These are phyloP conservation scores for Mellivora capensis DNA, from an alignment of 2,113 vertebrate species.

Conservation along the genomic window DNA sequence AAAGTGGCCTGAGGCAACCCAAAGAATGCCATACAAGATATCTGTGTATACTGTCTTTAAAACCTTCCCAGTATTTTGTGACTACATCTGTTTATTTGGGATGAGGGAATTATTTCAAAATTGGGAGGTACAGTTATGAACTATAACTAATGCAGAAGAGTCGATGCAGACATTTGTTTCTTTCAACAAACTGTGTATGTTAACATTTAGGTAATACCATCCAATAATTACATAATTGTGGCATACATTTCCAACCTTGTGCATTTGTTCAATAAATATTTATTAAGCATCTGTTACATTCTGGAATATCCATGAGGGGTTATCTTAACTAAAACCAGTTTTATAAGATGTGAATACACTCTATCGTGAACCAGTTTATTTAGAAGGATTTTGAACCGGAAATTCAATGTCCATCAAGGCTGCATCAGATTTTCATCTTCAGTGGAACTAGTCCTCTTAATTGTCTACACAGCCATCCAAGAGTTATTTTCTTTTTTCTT, in stretches of 20 bases:
- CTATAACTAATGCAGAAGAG: neutral
- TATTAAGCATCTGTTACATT: neutral
- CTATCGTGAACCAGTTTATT: neutral
- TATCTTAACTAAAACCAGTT: neutral
- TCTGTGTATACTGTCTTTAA: neutral
- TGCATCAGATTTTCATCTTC: neutral
- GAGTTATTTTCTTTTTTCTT: neutral
- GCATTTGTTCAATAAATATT: neutral
- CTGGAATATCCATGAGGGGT: neutral
- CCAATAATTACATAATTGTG: neutral
- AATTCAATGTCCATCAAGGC: neutral
- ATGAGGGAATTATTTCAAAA: neutral
- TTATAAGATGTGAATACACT: neutral
- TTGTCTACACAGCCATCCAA: neutral
- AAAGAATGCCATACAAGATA: neutral
- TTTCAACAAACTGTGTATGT: slow-evolving; percentile 3
- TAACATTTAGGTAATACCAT: slow-evolving; percentile 34
- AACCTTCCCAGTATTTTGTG: neutral
- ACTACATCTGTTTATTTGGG: neutral
- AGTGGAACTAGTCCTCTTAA: neutral
- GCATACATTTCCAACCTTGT: neutral
- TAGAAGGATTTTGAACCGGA: neutral
- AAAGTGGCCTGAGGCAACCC: neutral
- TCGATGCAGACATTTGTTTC: neutral
- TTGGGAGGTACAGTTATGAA: neutral